Evolutionary conservation across 23 tunicate species (phyloP).

Genomic region (Styela clava): DNA sequence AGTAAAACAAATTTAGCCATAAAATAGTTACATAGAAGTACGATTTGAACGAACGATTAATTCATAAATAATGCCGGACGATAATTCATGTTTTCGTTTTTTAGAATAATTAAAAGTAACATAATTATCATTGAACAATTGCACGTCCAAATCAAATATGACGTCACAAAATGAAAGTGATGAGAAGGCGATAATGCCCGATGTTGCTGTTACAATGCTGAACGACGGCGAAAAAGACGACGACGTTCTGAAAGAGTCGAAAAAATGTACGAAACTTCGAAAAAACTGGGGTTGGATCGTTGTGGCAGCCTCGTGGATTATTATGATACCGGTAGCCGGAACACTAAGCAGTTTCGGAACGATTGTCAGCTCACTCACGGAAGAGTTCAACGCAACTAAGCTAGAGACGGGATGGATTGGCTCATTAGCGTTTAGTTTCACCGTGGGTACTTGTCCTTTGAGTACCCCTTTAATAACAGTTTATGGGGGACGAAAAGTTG

Average conservation of each 20-base stretch:
- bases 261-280: background rate
- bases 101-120: background rate
- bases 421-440: slow-evolving; percentile 71
- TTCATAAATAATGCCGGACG: no score
- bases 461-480: slow-evolving; percentile 53
- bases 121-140: background rate
- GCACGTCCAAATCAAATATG: background rate
- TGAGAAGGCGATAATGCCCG: background rate
- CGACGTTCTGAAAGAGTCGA: background rate
- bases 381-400: slow-evolving; percentile 87
- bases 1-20: background rate
- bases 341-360: slow-evolving; percentile 85
- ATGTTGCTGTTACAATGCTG: background rate
- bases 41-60: no score
- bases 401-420: slow-evolving; percentile 89
- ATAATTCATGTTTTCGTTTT: no score
- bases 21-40: background rate
- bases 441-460: slow-evolving; percentile 82
- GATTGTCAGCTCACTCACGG: slow-evolving; percentile 52
- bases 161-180: background rate
- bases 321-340: slow-evolving; percentile 87
- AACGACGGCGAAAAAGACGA: background rate
- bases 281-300: slow-evolving; percentile 86
- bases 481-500: slow-evolving; percentile 50
- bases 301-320: slow-evolving; percentile 80